Evolutionary conservation across 2,113 vertebrate species (phyloP).

Genomic region (Corythornis vintsioides): DNA sequence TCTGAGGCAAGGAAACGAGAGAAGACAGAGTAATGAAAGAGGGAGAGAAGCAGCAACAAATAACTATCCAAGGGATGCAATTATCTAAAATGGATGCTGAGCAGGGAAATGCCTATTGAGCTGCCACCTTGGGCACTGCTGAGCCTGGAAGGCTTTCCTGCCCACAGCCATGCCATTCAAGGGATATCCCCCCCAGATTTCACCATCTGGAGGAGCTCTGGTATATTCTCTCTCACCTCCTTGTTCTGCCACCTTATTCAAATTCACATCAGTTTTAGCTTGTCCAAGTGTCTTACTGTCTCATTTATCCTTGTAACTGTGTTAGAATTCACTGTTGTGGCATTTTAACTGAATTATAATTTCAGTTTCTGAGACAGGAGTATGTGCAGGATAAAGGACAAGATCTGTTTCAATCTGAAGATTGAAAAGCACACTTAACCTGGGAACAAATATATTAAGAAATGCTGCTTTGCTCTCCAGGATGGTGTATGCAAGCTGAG

Average conservation of each 20-base stretch:
- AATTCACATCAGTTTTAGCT: neutral
- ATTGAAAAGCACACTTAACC: neutral
- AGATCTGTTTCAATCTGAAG: neutral
- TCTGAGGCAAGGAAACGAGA: neutral
- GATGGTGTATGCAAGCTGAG: neutral
- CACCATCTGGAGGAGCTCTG: neutral
- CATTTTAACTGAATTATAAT: neutral
- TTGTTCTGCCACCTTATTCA: neutral
- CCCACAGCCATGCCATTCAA: neutral
- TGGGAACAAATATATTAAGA: neutral
- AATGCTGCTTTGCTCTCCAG: neutral
- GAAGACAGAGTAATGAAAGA: neutral
- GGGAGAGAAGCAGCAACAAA: neutral
- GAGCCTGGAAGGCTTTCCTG: neutral
- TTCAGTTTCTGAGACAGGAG: neutral
- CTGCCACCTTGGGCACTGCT: neutral
- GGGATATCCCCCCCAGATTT: neutral
- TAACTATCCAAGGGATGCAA: neutral
- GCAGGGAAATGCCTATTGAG: neutral
- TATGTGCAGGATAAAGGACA: neutral
- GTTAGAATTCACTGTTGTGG: neutral
- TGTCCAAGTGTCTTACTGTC: neutral
- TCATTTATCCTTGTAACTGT: neutral
- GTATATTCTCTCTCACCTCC: neutral
- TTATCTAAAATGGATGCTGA: neutral